A percentile compares a stretch with the other conserved stretches of the same genome.
Evolutionary conservation across 2,797 vertebrate species (phyloP).

Genomic region (Pterois miles): DNA sequence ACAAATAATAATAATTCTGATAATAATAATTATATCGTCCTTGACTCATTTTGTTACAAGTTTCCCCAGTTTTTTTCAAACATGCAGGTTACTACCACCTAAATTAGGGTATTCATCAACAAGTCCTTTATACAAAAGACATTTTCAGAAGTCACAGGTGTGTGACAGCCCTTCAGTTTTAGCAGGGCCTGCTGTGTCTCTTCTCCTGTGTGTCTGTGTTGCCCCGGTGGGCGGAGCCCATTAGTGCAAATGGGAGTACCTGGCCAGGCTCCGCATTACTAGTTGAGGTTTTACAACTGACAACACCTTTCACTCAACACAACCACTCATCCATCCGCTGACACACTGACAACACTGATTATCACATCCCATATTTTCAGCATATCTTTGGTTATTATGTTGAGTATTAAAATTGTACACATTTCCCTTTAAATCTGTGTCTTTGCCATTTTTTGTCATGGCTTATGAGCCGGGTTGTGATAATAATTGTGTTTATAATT

Average conservation of each 20-base stretch:
- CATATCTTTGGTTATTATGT: neutral
- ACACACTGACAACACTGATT: neutral
- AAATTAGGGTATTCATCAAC: no score
- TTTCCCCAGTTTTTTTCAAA: no score
- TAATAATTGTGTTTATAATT: no score
- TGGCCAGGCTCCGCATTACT: neutral
- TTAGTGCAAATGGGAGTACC: slow-evolving; percentile 1
- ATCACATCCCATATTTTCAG: neutral
- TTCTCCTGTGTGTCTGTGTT: neutral
- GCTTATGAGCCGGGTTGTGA: neutral
- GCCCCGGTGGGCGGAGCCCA: neutral
- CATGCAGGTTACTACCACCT: no score
- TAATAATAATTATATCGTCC: no score
- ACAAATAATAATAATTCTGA: no score
- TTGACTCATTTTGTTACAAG: no score
- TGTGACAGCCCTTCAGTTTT: neutral
- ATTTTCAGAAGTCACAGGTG: no score
- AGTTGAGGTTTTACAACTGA: neutral
- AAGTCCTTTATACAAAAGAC: no score
- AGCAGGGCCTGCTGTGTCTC: neutral
- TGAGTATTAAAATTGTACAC: neutral
- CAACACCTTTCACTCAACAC: no score
- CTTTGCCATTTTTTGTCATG: neutral
- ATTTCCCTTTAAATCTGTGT: neutral
- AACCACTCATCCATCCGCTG: neutral